A percentile compares a stretch with the other conserved stretches of the same genome.
phyloP scores from a whole-genome alignment of 2,113 vertebrate species.

The Danio rerio region GRCz12tu NC_133191.1:48617001-48617500 shows the following conservation, averaged over 20 bases:
- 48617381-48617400: neutral
- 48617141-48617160: constrained; percentile 72
- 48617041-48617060: neutral
- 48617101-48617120: constrained; percentile 74
- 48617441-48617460: neutral
- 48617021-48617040: neutral
- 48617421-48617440: neutral
- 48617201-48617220: constrained; percentile 80
- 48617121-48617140: constrained; percentile 71
- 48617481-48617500: neutral
- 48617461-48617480: neutral
- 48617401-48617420: neutral
- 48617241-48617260: constrained; percentile 74
- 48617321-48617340: constrained; percentile 75
- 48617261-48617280: constrained; percentile 71
- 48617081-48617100: constrained; percentile 18
- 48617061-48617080: neutral
- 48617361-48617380: constrained; percentile 43
- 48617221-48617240: constrained; percentile 75
- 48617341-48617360: constrained; percentile 67
- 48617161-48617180: constrained; percentile 69
- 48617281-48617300: constrained; percentile 80
- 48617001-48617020: neutral
- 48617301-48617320: constrained; percentile 82
- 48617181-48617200: constrained; percentile 77